Percentiles rank a stretch among this genome's conserved stretches.
Conservation (phyloP, 2,113 vertebrate genomes). For the Bufo bufo region DNA sequence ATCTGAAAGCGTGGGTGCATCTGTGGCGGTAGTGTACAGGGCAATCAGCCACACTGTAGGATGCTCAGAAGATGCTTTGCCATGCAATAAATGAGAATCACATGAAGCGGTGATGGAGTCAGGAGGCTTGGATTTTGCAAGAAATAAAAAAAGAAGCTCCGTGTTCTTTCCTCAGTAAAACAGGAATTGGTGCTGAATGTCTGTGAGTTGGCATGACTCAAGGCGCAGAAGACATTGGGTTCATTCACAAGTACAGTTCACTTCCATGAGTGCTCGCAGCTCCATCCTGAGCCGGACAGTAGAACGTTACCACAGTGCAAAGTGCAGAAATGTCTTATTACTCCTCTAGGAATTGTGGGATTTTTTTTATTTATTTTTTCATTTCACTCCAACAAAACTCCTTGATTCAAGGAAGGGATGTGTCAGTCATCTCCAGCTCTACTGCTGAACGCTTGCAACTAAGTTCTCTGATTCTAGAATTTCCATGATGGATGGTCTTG, state of each 20-base stretch:
- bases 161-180: slow-evolving; percentile 74
- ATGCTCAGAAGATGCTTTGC: slow-evolving; percentile 62
- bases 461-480: slow-evolving; percentile 74
- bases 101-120: slow-evolving; percentile 71
- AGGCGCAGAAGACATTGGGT: slow-evolving; percentile 69
- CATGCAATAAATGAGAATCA: slow-evolving; percentile 73
- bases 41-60: background rate
- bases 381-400: slow-evolving; percentile 83
- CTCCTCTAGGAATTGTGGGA: slow-evolving; percentile 14
- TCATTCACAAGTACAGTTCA: slow-evolving; percentile 68
- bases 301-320: slow-evolving; percentile 79
- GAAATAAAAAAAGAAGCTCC: slow-evolving; percentile 67
- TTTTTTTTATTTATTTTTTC: slow-evolving; percentile 72
- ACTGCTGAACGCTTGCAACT: slow-evolving; percentile 76
- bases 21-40: background rate
- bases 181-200: slow-evolving; percentile 69
- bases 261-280: slow-evolving; percentile 76
- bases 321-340: slow-evolving; percentile 72
- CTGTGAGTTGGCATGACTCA: slow-evolving; percentile 70
- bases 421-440: slow-evolving; percentile 80
- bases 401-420: slow-evolving; percentile 99
- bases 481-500: slow-evolving; percentile 83
- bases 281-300: slow-evolving; percentile 72
- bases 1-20: slow-evolving; percentile 21
- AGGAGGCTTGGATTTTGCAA: slow-evolving; percentile 70